phyloP scores from a whole-genome alignment of 1,140 invertebrate species.

The Drosophila pruinosa region DNA sequence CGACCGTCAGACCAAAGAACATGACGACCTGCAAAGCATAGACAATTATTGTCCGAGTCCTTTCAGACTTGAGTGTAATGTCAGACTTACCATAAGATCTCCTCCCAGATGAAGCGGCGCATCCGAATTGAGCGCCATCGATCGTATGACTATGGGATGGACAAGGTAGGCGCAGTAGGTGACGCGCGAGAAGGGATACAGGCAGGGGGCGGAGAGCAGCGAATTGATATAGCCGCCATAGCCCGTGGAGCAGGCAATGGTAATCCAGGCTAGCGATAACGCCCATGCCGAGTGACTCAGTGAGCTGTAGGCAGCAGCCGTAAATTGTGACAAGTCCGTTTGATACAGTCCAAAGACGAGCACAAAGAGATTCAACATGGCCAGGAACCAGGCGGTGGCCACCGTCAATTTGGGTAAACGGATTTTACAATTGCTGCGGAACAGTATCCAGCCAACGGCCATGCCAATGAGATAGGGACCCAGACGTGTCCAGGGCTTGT shows the following conservation, averaged over 20 bases:
- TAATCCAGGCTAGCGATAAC: slow-evolving; percentile 91
- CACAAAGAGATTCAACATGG: slow-evolving; percentile 86
- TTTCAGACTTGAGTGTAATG: too few relatives aligned
- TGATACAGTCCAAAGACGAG: slow-evolving; percentile 91
- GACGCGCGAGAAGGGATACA: slow-evolving; percentile 92
- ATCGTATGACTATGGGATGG: slow-evolving; percentile 90
- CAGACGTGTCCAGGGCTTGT: slow-evolving; percentile 93
- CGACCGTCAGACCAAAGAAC: slow-evolving; percentile 89
- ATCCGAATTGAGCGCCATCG: slow-evolving; percentile 90
- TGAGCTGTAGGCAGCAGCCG: slow-evolving; percentile 91
- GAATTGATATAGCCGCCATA: slow-evolving; percentile 91
- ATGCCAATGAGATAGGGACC: slow-evolving; percentile 93
- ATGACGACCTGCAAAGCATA: slow-evolving; percentile 90
- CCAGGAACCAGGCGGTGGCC: slow-evolving; percentile 88
- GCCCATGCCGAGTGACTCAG: slow-evolving; percentile 94
- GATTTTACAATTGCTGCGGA: slow-evolving; percentile 91
- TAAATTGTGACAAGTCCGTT: slow-evolving; percentile 86
- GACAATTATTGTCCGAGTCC: too few relatives aligned
- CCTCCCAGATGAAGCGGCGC: slow-evolving; percentile 90
- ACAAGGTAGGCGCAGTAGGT: slow-evolving; percentile 93
- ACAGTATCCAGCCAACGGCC: slow-evolving; percentile 91
- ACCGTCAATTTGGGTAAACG: slow-evolving; percentile 89
- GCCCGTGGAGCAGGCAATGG: slow-evolving; percentile 94
- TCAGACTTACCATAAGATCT: slow-evolving; percentile 88
- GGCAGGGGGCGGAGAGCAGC: slow-evolving; percentile 88